Evolutionary conservation across 2,113 vertebrate genomes (phyloP).

Genomic region (Cygnus buccinator): DNA sequence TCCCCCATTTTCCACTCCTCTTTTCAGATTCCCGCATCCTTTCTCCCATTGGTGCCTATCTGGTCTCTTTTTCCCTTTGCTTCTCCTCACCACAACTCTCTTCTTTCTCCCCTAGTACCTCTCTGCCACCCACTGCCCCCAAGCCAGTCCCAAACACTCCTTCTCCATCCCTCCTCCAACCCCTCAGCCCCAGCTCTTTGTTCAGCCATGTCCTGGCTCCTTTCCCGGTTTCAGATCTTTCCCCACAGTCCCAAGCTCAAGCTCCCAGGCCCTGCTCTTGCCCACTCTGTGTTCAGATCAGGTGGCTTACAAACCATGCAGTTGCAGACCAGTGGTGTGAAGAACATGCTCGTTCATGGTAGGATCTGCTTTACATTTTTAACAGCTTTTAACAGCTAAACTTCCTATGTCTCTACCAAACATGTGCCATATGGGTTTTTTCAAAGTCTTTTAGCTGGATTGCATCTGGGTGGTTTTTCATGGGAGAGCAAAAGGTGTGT

Average conservation of each 20-base stretch:
- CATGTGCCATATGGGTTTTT: background rate
- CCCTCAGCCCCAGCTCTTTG: background rate
- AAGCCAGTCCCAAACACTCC: background rate
- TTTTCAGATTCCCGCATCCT: background rate
- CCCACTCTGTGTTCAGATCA: background rate
- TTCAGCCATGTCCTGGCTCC: background rate
- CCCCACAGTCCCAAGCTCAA: background rate
- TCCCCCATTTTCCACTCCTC: background rate
- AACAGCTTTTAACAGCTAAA: background rate
- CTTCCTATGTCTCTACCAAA: background rate
- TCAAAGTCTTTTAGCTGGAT: background rate
- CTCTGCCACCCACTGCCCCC: background rate
- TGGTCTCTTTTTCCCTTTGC: background rate
- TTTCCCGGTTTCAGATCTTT: background rate
- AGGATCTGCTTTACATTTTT: background rate
- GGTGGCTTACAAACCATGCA: background rate
- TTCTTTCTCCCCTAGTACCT: background rate
- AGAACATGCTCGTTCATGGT: background rate
- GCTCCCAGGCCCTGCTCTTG: rapidly evolving
- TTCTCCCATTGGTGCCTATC: background rate
- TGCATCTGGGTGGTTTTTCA: background rate
- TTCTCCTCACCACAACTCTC: background rate
- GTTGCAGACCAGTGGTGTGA: rapidly evolving
- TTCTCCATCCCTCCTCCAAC: background rate
- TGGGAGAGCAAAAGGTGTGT: background rate